phyloP scores from a whole-genome alignment of 2,113 vertebrate species.

The Dermatemys mawii region DNA sequence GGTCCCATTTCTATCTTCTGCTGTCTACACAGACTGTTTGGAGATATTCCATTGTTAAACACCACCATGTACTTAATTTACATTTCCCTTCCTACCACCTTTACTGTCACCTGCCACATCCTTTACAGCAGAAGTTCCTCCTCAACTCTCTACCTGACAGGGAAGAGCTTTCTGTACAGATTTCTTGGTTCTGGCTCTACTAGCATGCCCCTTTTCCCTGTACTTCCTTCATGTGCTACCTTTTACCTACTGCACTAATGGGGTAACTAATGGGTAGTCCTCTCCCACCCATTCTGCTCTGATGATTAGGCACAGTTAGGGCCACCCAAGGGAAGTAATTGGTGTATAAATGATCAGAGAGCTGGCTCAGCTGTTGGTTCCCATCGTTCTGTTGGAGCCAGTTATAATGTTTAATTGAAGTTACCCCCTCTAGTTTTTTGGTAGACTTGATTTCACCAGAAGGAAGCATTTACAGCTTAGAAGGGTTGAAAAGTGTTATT shows the following conservation, averaged over 20 bases:
- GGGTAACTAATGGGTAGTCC: too few species aligned
- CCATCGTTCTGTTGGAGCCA: neutral
- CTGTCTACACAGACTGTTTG: neutral
- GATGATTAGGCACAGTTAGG: neutral
- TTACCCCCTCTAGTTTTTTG: conserved; percentile 10
- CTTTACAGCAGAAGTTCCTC: neutral
- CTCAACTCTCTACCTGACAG: neutral
- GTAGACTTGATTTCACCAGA: conserved; percentile 22
- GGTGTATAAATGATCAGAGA: neutral
- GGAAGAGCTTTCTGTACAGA: neutral
- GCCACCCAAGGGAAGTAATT: neutral
- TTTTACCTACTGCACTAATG: neutral
- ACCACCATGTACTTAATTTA: neutral
- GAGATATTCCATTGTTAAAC: neutral
- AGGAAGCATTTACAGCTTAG: conserved; percentile 7
- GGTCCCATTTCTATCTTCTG: neutral
- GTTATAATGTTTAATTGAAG: conserved; percentile 39
- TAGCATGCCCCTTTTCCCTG: neutral
- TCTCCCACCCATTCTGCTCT: neutral
- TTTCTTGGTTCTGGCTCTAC: neutral
- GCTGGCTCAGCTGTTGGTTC: neutral
- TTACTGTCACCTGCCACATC: neutral
- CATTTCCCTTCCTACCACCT: neutral
- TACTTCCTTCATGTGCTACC: neutral
- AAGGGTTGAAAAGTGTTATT: conserved; percentile 1